These are phyloP conservation scores for Pogonognathellus flavescens DNA, from an alignment of 1,140 invertebrate genomes.

Conservation along the genomic window DNA sequence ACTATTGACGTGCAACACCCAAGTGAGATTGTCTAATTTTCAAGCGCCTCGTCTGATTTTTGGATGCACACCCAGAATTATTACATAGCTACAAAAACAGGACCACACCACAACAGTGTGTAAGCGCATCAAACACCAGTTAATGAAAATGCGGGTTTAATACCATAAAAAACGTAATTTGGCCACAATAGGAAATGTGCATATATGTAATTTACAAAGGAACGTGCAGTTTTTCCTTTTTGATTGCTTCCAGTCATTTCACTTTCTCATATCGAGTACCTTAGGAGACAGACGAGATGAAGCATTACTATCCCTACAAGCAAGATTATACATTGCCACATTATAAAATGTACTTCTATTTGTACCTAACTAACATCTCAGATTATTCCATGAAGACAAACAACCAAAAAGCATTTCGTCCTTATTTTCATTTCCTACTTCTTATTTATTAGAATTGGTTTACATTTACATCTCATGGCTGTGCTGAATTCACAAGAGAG, in stretches of 20 bases:
- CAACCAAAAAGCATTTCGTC: slow-evolving; percentile 3
- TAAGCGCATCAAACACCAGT: neutral
- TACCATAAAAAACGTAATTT: neutral
- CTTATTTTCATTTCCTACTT: neutral
- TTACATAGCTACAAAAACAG: neutral
- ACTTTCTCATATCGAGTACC: neutral
- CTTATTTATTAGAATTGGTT: slow-evolving; percentile 30
- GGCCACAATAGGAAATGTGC: slow-evolving; percentile 27
- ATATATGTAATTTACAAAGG: slow-evolving; percentile 8
- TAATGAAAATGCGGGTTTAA: slow-evolving; percentile 17
- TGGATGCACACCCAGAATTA: slow-evolving; percentile 18
- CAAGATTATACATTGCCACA: too few relatives aligned
- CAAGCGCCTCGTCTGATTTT: slow-evolving; percentile 9
- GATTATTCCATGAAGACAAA: neutral
- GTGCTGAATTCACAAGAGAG: slow-evolving; percentile 29
- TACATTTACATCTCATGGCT: neutral
- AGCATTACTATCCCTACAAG: neutral
- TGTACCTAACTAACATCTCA: neutral
- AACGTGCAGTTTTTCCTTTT: neutral
- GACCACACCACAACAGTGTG: slow-evolving; percentile 22
- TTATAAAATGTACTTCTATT: neutral
- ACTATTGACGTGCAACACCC: slow-evolving; percentile 11
- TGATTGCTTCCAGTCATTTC: slow-evolving; percentile 17
- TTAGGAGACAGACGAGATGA: neutral
- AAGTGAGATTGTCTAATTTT: slow-evolving; percentile 14